Evolutionary conservation across 2,888 invertebrate genomes (phyloP).

Genomic region (Apoda limacodes): DNA sequence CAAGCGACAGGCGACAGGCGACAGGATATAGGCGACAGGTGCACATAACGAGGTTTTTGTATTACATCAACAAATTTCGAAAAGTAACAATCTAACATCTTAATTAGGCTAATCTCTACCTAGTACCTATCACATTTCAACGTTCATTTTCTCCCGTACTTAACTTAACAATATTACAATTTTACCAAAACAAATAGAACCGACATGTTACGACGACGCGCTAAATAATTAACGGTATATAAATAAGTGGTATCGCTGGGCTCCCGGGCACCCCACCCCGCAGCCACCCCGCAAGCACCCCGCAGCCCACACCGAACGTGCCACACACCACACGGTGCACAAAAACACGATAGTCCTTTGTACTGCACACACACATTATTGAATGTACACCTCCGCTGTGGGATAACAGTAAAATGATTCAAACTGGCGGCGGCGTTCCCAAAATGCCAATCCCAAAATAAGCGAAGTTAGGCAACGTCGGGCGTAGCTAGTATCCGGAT

Average conservation of each 20-base stretch:
- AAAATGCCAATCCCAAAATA: too few relatives aligned
- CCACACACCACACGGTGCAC: constrained; percentile 18
- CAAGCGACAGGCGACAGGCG: too few relatives aligned
- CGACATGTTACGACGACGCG: constrained; percentile 33
- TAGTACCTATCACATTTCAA: too few relatives aligned
- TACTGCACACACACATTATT: constrained; percentile 39
- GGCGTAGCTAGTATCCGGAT: too few relatives aligned
- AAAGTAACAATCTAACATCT: too few relatives aligned
- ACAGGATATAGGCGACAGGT: too few relatives aligned
- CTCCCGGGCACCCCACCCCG: neutral
- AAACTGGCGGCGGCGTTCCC: neutral
- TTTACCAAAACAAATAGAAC: constrained; percentile 50
- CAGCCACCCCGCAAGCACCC: constrained; percentile 21
- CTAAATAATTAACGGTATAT: constrained; percentile 49
- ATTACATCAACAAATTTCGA: too few relatives aligned
- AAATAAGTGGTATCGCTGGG: constrained; percentile 28
- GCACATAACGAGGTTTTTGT: too few relatives aligned
- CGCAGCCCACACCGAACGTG: constrained; percentile 21
- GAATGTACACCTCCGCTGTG: constrained; percentile 47
- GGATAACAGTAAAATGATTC: constrained; percentile 24
- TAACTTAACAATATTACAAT: too few relatives aligned
- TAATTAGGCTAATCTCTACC: too few relatives aligned
- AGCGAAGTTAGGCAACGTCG: too few relatives aligned
- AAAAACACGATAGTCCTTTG: constrained; percentile 32
- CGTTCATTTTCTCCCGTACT: too few relatives aligned